Evolutionary conservation across 2,113 vertebrate genomes (phyloP).

Genomic region (Hipposideros armiger): DNA sequence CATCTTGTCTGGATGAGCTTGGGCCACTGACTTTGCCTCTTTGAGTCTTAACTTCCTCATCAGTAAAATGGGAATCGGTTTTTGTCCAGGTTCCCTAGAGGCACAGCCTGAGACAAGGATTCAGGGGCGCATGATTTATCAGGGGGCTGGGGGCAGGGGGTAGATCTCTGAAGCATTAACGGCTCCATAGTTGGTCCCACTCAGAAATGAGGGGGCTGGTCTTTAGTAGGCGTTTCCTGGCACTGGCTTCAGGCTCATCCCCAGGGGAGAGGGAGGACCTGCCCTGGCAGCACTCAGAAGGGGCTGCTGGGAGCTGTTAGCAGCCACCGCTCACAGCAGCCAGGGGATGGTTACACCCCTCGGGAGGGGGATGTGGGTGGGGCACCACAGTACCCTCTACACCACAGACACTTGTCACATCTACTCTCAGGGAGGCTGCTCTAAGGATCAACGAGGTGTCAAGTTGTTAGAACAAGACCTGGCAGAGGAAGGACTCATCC

Average conservation of each 20-base stretch:
- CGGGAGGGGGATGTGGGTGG: not conserved
- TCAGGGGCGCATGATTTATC: accelerated
- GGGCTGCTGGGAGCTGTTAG: not conserved
- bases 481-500: not conserved
- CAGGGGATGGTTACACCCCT: not conserved
- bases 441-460: not conserved
- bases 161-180: not conserved
- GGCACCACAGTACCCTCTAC: not conserved
- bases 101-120: not conserved
- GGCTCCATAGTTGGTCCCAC: not conserved
- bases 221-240: not conserved
- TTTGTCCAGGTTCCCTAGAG: not conserved
- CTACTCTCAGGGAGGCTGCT: not conserved
- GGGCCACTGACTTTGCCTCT: not conserved
- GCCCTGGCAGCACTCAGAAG: not conserved
- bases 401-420: not conserved
- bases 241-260: not conserved
- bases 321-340: not conserved
- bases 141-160: no score
- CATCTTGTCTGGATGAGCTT: not conserved
- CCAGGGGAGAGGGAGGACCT: not conserved
- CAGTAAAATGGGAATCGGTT: not conserved
- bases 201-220: not conserved
- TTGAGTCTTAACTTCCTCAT: not conserved
- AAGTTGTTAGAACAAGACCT: not conserved